Conservation (phyloP, 2,113 vertebrate genomes). For the Glaucomys volans region DNA sequence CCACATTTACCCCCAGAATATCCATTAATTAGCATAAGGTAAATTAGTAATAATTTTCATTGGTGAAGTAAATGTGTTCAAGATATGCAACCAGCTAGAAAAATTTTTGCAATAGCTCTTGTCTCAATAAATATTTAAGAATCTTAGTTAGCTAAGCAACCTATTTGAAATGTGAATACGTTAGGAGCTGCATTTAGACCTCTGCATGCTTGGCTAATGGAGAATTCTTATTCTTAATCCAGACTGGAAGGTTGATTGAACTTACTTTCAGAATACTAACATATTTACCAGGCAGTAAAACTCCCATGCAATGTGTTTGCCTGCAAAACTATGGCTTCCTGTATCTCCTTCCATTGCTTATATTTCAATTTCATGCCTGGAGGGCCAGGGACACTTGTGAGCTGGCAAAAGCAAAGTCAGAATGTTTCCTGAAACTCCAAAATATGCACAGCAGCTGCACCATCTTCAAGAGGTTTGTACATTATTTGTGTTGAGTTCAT, state of each 20-base stretch:
- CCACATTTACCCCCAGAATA: not conserved
- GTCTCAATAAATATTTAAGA: not conserved
- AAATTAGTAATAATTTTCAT: conserved; percentile 37
- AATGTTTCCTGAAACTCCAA: conserved; percentile 8
- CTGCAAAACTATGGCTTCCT: not conserved
- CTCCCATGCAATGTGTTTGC: not conserved
- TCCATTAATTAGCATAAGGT: not conserved
- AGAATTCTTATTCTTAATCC: not conserved
- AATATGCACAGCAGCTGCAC: not conserved
- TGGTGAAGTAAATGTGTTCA: conserved; percentile 14
- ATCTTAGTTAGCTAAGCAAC: not conserved
- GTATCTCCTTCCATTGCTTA: not conserved
- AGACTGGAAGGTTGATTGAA: not conserved
- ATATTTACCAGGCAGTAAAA: not conserved
- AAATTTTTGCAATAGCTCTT: not conserved
- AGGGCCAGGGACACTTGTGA: not conserved
- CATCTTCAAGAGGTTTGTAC: not conserved
- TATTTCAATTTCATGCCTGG: not conserved
- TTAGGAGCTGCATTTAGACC: not conserved
- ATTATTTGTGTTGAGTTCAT: not conserved
- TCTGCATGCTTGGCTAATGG: not conserved
- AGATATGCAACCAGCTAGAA: not conserved
- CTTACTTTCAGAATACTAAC: not conserved
- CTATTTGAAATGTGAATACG: not conserved
- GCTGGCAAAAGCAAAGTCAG: not conserved